Conservation (phyloP, 1,140 invertebrate genomes). For the Acromyrmex charruanus region DNA sequence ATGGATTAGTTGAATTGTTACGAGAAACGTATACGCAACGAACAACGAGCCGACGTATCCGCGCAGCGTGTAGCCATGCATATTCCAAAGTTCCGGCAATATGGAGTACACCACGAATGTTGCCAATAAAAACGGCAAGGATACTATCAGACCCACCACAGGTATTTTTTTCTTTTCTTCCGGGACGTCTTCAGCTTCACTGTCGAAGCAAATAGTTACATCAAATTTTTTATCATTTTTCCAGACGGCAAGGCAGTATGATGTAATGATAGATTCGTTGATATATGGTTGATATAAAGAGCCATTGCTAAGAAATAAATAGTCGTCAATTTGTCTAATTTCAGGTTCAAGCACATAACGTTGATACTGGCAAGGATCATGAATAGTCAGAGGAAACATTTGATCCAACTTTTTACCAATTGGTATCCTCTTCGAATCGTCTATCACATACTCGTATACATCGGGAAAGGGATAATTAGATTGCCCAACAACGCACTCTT, state of each 20-base stretch:
- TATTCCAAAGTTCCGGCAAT: constrained; percentile 86
- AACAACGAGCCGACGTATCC: constrained; percentile 86
- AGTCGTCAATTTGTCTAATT: constrained; percentile 83
- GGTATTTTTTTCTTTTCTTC: neutral
- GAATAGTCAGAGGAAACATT: constrained; percentile 34
- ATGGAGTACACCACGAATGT: constrained; percentile 87
- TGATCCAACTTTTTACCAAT: neutral
- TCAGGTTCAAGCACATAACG: constrained; percentile 85
- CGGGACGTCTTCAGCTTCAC: neutral
- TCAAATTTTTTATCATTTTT: neutral
- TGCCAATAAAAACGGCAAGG: constrained; percentile 86
- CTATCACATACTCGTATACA: constrained; percentile 11
- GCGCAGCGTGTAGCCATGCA: constrained; percentile 87
- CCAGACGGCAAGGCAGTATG: constrained; percentile 71
- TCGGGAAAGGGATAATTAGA: constrained; percentile 35
- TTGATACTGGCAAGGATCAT: constrained; percentile 58
- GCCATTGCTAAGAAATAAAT: constrained; percentile 86
- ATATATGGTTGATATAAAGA: constrained; percentile 84
- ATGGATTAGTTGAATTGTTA: constrained; percentile 81
- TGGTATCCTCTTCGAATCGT: neutral
- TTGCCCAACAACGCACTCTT: neutral
- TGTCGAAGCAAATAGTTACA: constrained; percentile 68
- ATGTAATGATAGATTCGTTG: constrained; percentile 1
- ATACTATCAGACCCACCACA: constrained; percentile 85
- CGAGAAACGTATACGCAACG: constrained; percentile 85